Evolutionary conservation across 2,888 invertebrate species (phyloP).

Genomic region (Perdita meconis): DNA sequence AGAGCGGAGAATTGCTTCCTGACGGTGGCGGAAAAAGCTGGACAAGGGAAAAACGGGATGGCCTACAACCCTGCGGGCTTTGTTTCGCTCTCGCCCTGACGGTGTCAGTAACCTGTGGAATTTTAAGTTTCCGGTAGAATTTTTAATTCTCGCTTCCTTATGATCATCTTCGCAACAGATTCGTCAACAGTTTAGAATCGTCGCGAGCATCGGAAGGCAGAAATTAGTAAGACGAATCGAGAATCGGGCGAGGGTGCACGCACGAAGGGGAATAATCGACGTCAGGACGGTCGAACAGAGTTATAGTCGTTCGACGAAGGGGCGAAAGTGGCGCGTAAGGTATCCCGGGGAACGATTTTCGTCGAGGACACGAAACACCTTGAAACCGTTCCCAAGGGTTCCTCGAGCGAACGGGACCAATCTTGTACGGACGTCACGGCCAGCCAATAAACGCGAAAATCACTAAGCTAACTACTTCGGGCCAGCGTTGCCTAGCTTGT

Average conservation of each 20-base stretch:
- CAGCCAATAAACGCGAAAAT: constrained; percentile 82
- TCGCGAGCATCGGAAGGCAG: background rate
- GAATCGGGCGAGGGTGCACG: background rate
- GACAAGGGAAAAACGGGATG: constrained; percentile 1
- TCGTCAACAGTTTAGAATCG: background rate
- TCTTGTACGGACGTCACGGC: constrained; percentile 81
- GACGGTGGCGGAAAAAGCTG: background rate
- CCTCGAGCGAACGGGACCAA: constrained; percentile 78
- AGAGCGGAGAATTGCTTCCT: constrained; percentile 10
- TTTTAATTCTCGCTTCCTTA: no score
- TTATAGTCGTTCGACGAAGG: constrained; percentile 64
- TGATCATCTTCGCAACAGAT: no score
- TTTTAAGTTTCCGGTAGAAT: no score
- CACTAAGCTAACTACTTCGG: constrained; percentile 81
- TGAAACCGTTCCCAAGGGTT: constrained; percentile 76
- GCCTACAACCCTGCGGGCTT: no score
- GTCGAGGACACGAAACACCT: constrained; percentile 76
- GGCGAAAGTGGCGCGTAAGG: constrained; percentile 61
- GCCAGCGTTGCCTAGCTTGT: constrained; percentile 68
- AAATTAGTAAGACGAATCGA: background rate
- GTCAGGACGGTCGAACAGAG: constrained; percentile 60
- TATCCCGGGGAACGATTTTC: constrained; percentile 57
- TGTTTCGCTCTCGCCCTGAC: constrained; percentile 1
- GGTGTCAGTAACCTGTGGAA: no score
- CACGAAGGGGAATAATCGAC: constrained; percentile 49